Evolutionary conservation across 1,140 invertebrate species (phyloP), one percentile per base, ranked within the genome.

Genomic region (Aphelinus certus): DNA sequence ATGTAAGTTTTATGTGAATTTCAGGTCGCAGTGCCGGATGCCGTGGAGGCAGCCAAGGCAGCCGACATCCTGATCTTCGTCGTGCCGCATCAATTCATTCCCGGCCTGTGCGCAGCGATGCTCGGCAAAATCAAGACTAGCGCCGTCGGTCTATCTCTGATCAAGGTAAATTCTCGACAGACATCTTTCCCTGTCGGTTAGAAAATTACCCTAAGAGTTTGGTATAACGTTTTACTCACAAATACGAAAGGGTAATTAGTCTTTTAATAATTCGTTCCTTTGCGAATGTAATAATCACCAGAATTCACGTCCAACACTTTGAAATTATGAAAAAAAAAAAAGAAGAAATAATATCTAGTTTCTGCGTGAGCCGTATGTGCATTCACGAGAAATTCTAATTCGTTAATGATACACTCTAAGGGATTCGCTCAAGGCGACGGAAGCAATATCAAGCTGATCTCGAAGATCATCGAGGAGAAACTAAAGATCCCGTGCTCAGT

Each of bases 51-150:
- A 53, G 91, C 91, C 0, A 89, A 92, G 77, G 92, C 93, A 79
- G 94, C 94, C 3, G 95, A 96, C 83, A 91, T 96, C 74, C 86
- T 96, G 2, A 89, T 96, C 51, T 96, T 96, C 84, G 95, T 96
- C n/a, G 83, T 96, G 53, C 95, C 95, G 53, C 95, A 96, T 88
- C 95, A 96, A 85, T 95, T 95, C 86, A 92, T 96, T 62, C 84
- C 88, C 53, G 87, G 88, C 10, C 87, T 93, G 4, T 94, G 93
- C 80, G 84, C 89, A 9, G 88, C 90, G 7, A 79, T 95, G 60
- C 86, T 90, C 47, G 93, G 92, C 10, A 92, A 92, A 79, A 89
- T 95, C 9, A 96, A 95, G 80, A 78, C 89, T 53, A 88, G 84
- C 57, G 93, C 93, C 45, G 89, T 94, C 65, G 94, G 92, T 6